Base-by-base conservation (phyloP, 2,888 invertebrate genomes). In the Exephanes ischioxanthus region DNA sequence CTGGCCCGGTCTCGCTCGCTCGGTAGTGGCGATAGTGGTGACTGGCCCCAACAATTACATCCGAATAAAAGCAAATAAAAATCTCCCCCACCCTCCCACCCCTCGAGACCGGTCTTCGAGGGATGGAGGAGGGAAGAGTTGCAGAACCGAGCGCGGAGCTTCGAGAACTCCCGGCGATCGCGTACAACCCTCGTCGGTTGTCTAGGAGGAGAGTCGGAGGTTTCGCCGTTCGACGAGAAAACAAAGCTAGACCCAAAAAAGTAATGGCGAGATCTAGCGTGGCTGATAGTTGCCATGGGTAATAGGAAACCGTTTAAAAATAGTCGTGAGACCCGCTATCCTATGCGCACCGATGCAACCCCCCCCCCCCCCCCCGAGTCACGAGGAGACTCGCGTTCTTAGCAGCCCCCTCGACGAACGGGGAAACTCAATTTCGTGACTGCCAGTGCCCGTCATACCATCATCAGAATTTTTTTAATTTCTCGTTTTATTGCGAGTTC, bases 31-130 rank as follows among this genome's bases (percentile, higher is more conserved):
- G 93, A 92, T 93, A 93, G 93, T 93, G 93, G 93, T 93, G 93
- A 93, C 93, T 93, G 93, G 93, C 90, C 93, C 93, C 91, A 93
- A 92, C 93, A 93, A 93, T 93, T 93, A 93, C 93, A 93, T 89
- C 88, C 86, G 92, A 92, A 93, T 92, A 92, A 93, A 93, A 93
- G 91, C 91, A 91, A 93, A 92, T 91, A 91, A 92, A 88, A 93
- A 90, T 88, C 55, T 51, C 26, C 58, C 63, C 19, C 48, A 51
- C 53, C 22, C 48, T 58, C 19, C 33, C 5, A 33, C 33, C 11
- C 33, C 19, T n/a, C 58, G 30, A 81, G 61, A 73, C 63, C 41
- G 55, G 67, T 71, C 30, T 51, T 33, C n/a, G 53, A 82, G 58
- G 71, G 67, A 78, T 66, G 85, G 72, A 80, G 70, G 58, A 41